Base-by-base conservation (phyloP, 2,797 vertebrate species). In the Sparus aurata region DNA sequence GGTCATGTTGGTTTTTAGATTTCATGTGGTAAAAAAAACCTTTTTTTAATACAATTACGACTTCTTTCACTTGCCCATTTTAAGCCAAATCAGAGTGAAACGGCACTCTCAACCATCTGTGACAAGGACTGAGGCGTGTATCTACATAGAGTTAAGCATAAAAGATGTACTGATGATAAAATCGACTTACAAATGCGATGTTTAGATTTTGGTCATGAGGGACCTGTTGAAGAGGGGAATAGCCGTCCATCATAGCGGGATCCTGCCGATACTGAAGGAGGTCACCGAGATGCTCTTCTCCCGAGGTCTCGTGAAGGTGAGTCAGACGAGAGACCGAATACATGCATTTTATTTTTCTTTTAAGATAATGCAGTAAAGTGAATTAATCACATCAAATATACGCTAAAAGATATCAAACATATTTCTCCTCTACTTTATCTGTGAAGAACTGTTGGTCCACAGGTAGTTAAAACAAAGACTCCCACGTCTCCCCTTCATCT, bases 221-320 rank as follows among this genome's bases (percentile, higher is more conserved):
- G 96, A 97, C 84, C 93, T 97, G 82, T 80, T 98, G 91, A 97
- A 96, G 80, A 96, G 96, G 3, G 97, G 97, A 47, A 95, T 98
- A 34, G 97, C 95, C 0, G 96, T 98, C 38, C 97, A 98, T 78
- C 97, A 98, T 76, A 98, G 97, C 0, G 97, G 97, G 23, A 97
- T 98, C 89, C 94, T 98, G 87, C 97, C 97, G 2, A 98, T 98
- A 65, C 95, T 98, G 73, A 98, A 98, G 94, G 97, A 98, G 85
- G 97, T 98, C 15, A 97, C 97, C 34, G 97, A 98, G 93, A 98
- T 98, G 97, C 95, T 98, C 1, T 98, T 98, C 91, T 97, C 97
- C 25, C 94, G 94, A 3, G 97, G 97, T n/a, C 96, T 98, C 4
- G 97, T 98, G 3, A 98, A 98, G 94, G 97, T 98, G 78, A 75